Conservation (phyloP, 2,888 invertebrate species). For the Augochlorella aurata region DNA sequence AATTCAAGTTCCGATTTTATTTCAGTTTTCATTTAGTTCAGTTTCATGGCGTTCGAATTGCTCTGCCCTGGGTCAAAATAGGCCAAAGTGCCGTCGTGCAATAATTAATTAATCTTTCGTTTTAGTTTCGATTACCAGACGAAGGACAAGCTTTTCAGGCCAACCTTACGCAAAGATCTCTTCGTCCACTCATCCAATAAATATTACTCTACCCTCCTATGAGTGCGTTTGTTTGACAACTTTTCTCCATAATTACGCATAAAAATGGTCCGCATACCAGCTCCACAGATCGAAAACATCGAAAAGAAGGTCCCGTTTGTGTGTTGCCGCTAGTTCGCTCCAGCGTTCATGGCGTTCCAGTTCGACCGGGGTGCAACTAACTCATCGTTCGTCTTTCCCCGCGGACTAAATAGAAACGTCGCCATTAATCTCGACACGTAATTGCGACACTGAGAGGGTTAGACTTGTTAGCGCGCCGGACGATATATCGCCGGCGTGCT, state of each 20-base stretch:
- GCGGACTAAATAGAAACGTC: conserved; percentile 54
- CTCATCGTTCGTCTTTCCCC: conserved; percentile 46
- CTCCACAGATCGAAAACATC: neutral
- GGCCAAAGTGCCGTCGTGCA: too few relatives aligned
- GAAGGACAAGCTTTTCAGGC: neutral
- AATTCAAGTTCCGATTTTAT: too few relatives aligned
- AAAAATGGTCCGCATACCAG: neutral
- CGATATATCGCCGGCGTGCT: conserved; percentile 56
- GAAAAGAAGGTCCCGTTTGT: neutral
- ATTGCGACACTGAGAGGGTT: conserved; percentile 58
- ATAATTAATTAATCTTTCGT: too few relatives aligned
- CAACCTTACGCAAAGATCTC: neutral
- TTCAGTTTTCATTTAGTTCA: too few relatives aligned
- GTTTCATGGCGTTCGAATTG: too few relatives aligned
- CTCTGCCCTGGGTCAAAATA: too few relatives aligned
- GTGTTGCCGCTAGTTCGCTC: conserved; percentile 1
- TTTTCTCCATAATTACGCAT: neutral
- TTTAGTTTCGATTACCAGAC: neutral
- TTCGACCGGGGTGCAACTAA: conserved; percentile 44
- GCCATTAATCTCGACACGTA: conserved; percentile 56
- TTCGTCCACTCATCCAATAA: neutral
- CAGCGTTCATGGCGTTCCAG: conserved; percentile 21
- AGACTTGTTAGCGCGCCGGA: conserved; percentile 54
- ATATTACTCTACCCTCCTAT: neutral
- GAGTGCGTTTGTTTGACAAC: neutral